Conservation (phyloP, 64 coral and sea anemone genomes). For the Anthopleura sola region DNA sequence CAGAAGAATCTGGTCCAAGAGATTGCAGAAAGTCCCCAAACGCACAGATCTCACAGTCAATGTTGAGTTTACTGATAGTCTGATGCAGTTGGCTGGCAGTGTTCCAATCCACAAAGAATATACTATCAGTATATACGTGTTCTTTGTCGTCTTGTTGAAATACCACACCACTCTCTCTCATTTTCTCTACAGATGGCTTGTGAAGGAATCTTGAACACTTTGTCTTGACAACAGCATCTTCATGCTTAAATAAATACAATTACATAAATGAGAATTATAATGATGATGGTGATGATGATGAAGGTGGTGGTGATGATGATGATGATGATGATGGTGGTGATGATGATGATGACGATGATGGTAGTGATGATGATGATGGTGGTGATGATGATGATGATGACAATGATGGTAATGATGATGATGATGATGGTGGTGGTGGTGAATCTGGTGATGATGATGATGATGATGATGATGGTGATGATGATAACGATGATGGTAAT, state of each 20-base stretch:
- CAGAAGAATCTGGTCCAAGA: constrained; percentile 1
- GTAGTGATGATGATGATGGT: no score
- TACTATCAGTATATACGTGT: constrained; percentile 89
- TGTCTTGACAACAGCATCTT: constrained; percentile 43
- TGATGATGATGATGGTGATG: no score
- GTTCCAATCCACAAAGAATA: constrained; percentile 80
- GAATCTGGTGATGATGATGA: no score
- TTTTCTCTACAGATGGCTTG: constrained; percentile 73
- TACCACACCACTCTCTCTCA: constrained; percentile 66
- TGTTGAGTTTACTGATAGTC: background rate
- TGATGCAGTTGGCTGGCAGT: constrained; percentile 63
- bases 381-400: no score
- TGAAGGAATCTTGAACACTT: constrained; percentile 89
- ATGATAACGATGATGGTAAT: no score
- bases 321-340: no score
- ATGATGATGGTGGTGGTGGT: no score
- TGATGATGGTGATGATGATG: no score
- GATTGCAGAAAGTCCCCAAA: constrained; percentile 14
- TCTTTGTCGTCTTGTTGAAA: constrained; percentile 59
- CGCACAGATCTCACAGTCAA: constrained; percentile 22
- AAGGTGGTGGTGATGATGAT: no score
- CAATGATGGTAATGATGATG: no score
- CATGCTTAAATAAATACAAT: background rate
- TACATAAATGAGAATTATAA: background rate
- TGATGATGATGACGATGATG: no score